phyloP scores from a whole-genome alignment of 2,888 invertebrate species.

The Aproaerema taeniolella region DNA sequence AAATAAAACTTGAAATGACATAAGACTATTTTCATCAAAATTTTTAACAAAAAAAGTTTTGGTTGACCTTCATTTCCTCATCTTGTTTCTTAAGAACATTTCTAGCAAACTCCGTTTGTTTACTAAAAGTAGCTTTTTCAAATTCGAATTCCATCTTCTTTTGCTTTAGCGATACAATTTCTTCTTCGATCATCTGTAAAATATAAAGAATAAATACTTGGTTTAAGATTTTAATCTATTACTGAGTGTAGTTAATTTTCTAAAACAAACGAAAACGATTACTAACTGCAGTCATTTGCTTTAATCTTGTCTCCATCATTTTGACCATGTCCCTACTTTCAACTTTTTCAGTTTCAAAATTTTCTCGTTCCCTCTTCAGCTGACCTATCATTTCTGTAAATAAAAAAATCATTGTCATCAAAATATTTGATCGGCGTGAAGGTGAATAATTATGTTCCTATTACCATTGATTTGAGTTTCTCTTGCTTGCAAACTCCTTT shows the following conservation, averaged over 20 bases:
- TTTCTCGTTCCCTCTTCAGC: conserved; percentile 73
- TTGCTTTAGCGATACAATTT: conserved; percentile 67
- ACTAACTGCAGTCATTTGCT: conserved; percentile 75
- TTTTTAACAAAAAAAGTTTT: not conserved
- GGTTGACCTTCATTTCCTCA: conserved; percentile 75
- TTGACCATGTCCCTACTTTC: conserved; percentile 72
- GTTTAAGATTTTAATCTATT: not conserved
- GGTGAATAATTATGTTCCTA: too few relatives aligned
- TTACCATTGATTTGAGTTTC: conserved; percentile 76
- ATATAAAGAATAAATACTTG: too few relatives aligned
- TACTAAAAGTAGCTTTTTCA: conserved; percentile 77
- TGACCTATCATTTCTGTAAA: conserved; percentile 73
- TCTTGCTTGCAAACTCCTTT: conserved; percentile 66
- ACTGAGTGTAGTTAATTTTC: too few relatives aligned
- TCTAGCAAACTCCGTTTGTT: conserved; percentile 78
- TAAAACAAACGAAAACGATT: too few relatives aligned
- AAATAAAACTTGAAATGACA: too few relatives aligned
- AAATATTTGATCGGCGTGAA: too few relatives aligned
- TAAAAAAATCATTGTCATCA: too few relatives aligned
- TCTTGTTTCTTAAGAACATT: conserved; percentile 76
- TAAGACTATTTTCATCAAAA: too few relatives aligned
- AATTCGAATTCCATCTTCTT: conserved; percentile 79
- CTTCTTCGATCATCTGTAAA: conserved; percentile 67
- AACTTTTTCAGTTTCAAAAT: conserved; percentile 73
- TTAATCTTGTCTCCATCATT: conserved; percentile 74